Evolutionary conservation across 2,888 invertebrate genomes (phyloP).

Genomic region (Drosophila subquinaria): DNA sequence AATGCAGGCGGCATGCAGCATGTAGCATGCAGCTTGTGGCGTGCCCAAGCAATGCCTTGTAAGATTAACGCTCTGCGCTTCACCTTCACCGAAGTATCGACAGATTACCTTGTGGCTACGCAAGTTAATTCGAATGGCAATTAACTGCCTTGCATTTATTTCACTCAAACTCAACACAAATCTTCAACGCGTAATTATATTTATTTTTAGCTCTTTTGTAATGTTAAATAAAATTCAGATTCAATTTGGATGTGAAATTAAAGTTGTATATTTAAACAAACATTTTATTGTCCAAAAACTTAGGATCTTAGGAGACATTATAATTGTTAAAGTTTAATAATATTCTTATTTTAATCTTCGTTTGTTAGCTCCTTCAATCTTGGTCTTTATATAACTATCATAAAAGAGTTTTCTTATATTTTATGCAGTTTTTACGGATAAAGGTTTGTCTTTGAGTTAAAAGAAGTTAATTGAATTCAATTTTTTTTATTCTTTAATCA

Average conservation of each 20-base stretch:
- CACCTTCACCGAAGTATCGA: constrained; percentile 8
- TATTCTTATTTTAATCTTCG: too few species aligned
- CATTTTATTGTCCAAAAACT: too few species aligned
- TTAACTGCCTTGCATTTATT: constrained; percentile 30
- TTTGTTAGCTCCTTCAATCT: too few species aligned
- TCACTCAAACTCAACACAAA: constrained; percentile 22
- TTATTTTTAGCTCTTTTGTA: constrained; percentile 2
- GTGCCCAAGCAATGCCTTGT: constrained; percentile 41
- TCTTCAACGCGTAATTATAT: constrained; percentile 17
- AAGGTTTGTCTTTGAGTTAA: neutral
- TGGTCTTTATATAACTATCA: too few species aligned
- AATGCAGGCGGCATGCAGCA: constrained; percentile 56
- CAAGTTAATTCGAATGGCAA: constrained; percentile 30
- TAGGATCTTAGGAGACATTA: too few species aligned
- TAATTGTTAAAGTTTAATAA: too few species aligned
- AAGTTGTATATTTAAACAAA: neutral
- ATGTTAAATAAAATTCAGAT: neutral
- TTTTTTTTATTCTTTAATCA: neutral
- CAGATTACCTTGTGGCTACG: constrained; percentile 15
- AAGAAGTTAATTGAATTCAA: neutral
- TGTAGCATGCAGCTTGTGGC: constrained; percentile 50
- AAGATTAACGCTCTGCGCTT: constrained; percentile 41
- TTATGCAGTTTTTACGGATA: neutral
- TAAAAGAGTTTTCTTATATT: neutral
- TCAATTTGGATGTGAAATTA: neutral